phyloP scores from a whole-genome alignment of 2,113 vertebrate species.

The Diphyllodes magnificus region DNA sequence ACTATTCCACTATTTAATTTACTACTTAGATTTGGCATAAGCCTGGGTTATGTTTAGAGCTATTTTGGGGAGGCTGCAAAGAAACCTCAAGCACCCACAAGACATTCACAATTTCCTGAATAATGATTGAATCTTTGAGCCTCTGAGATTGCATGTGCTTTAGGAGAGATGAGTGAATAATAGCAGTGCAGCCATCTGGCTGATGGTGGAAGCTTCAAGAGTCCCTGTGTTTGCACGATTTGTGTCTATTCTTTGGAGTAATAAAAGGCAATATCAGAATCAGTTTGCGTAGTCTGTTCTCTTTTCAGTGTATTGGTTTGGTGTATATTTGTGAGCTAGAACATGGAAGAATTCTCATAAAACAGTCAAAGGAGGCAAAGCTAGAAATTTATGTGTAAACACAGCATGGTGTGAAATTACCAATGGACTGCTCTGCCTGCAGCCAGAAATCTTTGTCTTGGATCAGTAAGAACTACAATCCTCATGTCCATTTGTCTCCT shows the following conservation, averaged over 20 bases:
- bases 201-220: slow-evolving; percentile 8
- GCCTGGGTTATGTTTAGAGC: background rate
- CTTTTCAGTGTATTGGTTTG: background rate
- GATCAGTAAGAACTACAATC: slow-evolving; percentile 1
- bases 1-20: background rate
- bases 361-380: slow-evolving; percentile 14
- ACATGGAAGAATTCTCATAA: slow-evolving; percentile 25
- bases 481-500: background rate
- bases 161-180: slow-evolving; percentile 11
- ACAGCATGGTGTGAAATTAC: slow-evolving; percentile 23
- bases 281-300: background rate
- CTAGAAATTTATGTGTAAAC: slow-evolving; percentile 11
- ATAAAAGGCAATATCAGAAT: slow-evolving; percentile 21
- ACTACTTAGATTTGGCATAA: background rate
- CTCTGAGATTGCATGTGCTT: background rate
- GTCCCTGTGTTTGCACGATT: background rate
- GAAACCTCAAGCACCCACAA: background rate
- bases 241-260: background rate
- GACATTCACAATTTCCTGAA: background rate
- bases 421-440: background rate
- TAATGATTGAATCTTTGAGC: background rate
- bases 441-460: slow-evolving; percentile 12
- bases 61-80: background rate
- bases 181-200: background rate
- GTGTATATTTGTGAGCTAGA: background rate